Conservation (phyloP, 2,888 invertebrate species). For the Cotesia congregata region DNA sequence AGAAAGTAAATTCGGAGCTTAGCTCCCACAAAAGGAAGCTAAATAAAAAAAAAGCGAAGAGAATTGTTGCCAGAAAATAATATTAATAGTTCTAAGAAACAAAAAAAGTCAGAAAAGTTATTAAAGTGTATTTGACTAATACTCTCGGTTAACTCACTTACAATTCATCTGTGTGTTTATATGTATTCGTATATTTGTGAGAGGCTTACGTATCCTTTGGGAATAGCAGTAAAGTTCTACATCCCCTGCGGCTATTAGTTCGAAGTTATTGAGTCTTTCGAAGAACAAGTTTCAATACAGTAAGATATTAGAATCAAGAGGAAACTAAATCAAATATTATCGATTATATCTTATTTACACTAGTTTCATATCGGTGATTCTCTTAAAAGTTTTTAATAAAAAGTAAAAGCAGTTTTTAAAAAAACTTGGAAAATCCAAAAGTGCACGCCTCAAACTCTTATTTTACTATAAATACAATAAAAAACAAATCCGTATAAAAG, state of each 20-base stretch:
- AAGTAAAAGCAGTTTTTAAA: too few species aligned
- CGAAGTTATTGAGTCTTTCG: slow-evolving; percentile 10
- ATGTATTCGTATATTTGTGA: slow-evolving; percentile 29
- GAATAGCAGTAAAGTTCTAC: neutral
- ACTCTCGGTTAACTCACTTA: neutral
- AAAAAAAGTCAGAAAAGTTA: neutral
- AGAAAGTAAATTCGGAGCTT: too few species aligned
- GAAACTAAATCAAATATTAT: neutral
- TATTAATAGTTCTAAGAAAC: neutral
- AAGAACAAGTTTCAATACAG: neutral
- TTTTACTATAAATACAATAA: too few species aligned
- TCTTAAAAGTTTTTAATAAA: too few species aligned
- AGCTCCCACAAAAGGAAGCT: too few species aligned
- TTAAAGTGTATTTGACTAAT: neutral
- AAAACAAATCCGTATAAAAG: too few species aligned
- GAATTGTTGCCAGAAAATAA: neutral
- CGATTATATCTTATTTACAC: neutral
- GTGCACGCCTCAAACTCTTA: too few species aligned
- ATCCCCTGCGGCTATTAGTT: slow-evolving; percentile 11
- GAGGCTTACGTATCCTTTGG: slow-evolving; percentile 5
- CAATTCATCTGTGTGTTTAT: slow-evolving; percentile 2
- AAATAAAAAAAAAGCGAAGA: too few species aligned
- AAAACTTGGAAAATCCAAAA: too few species aligned
- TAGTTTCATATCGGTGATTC: neutral
- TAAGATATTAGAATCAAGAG: neutral